Percentiles rank a stretch among this genome's conserved stretches.
These are phyloP conservation scores for Phaedon cochleariae DNA, from an alignment of 2,888 invertebrate species.

Conservation along the genomic window DNA sequence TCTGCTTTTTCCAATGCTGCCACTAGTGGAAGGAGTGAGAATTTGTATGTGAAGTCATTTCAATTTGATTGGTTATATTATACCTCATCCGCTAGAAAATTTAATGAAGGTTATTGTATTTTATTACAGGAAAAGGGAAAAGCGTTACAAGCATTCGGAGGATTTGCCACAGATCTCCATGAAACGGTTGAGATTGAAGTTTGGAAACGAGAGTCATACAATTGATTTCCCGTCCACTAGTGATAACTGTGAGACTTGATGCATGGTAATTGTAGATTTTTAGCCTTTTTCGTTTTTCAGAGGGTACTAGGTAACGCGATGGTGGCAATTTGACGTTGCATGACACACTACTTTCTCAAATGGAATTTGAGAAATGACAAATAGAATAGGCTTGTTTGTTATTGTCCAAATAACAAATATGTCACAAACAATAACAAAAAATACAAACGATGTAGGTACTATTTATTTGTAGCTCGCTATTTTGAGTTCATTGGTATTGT, in stretches of 20 bases:
- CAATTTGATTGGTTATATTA: too few species aligned
- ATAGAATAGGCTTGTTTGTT: too few species aligned
- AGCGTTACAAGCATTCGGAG: constrained; percentile 50
- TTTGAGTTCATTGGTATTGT: too few species aligned
- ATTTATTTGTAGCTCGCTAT: too few species aligned
- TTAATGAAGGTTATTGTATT: neutral
- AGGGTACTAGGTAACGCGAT: constrained; percentile 2
- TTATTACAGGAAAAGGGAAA: constrained; percentile 14
- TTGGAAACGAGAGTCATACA: constrained; percentile 89
- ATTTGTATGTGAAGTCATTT: too few species aligned
- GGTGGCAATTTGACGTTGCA: constrained; percentile 2
- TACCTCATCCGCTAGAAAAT: too few species aligned
- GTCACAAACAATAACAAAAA: too few species aligned
- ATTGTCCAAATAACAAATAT: too few species aligned
- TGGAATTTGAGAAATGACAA: too few species aligned
- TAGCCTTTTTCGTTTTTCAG: constrained; percentile 21
- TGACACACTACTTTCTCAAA: neutral
- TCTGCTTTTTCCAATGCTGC: too few species aligned
- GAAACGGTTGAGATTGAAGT: constrained; percentile 86
- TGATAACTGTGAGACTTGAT: constrained; percentile 40
- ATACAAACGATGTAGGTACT: too few species aligned
- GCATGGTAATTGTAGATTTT: constrained; percentile 18
- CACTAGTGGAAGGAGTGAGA: too few species aligned
- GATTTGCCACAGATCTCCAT: constrained; percentile 72
- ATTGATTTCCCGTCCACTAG: constrained; percentile 85